Base-by-base conservation (phyloP, 1,140 invertebrate species). In the Scaptomyza hsui region DNA sequence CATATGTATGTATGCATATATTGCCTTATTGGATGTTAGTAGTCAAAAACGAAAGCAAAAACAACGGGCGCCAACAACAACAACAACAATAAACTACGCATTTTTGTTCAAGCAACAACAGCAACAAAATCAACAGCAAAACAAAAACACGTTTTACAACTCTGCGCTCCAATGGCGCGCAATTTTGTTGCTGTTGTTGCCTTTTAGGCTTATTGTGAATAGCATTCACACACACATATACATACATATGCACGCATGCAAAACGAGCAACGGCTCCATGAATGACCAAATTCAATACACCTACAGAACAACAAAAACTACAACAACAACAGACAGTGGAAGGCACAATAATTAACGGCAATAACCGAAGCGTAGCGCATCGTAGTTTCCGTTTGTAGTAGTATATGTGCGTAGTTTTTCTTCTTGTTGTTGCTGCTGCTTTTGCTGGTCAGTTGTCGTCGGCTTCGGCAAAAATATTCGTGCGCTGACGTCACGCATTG, bases 91-190 rank as follows among this genome's bases (percentile, higher is more conserved):
- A 68, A 74, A 86, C 77, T 86, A 88, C 81, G 82, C 77, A 85
- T 80, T 80, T 83, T 74, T 72, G 37, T 74, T 53, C 56, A 53
- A 73, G 59, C 19, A 52, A 39, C 48, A 72, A 53, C 35, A 70
- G 52, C 48, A 56, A 47, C 39, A 60, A 59, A 21, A 61, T 13
- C 48, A 45, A 15, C 47, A 52, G 41, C 60, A 86, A 80, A 80
- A 76, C 77, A 77, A 77, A 85, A 86, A 86, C 81, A 86, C 74
- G 81, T 86, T 86, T 88, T 88, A 88, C 81, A 86, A 81, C 81
- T 86, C 70, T 69, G 61, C 61, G 81, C 69, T 72, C 52, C 68
- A 67, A 72, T 73, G 61, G 69, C 73, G 80, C 80, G 80, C 83
- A 86, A 74, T 85, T 80, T 71, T 78, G 65, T 72, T 70, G 52